These are phyloP conservation scores for Dufourea novaeangliae DNA, from an alignment of 1,140 invertebrate species.

Conservation along the genomic window DNA sequence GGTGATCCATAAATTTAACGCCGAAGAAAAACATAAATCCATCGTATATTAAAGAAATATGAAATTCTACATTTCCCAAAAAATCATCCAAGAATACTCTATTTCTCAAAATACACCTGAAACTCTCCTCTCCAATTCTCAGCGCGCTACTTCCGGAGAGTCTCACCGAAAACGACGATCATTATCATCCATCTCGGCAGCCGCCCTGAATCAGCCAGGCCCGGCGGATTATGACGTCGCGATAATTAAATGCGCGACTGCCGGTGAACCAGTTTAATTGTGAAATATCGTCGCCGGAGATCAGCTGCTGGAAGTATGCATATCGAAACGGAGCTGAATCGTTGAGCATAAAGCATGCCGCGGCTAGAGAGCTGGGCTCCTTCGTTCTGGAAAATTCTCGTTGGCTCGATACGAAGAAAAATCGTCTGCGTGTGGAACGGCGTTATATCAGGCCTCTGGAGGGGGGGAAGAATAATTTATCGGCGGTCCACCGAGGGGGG, in stretches of 20 bases:
- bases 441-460: conserved; percentile 55
- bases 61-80: too few relatives aligned
- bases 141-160: neutral
- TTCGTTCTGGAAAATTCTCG: neutral
- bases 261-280: conserved; percentile 41
- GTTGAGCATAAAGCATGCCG: conserved; percentile 1
- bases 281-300: conserved; percentile 18
- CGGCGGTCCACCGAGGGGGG: conserved; percentile 42
- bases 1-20: too few relatives aligned
- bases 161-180: conserved; percentile 27
- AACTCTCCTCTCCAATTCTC: too few relatives aligned
- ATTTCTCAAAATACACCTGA: too few relatives aligned
- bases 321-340: neutral
- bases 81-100: too few relatives aligned
- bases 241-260: conserved; percentile 47
- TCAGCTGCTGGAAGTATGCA: neutral
- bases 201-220: conserved; percentile 11
- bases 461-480: conserved; percentile 67
- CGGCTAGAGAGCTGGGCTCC: too few relatives aligned
- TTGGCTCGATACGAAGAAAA: conserved; percentile 46
- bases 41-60: too few relatives aligned
- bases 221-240: conserved; percentile 53
- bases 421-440: conserved; percentile 55
- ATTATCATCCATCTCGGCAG: conserved; percentile 1
- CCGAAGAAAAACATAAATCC: too few relatives aligned